Percentiles rank a stretch among this genome's conserved stretches.
Evolutionary conservation across 2,888 invertebrate genomes (phyloP).

Genomic region (Onchidella celtica): DNA sequence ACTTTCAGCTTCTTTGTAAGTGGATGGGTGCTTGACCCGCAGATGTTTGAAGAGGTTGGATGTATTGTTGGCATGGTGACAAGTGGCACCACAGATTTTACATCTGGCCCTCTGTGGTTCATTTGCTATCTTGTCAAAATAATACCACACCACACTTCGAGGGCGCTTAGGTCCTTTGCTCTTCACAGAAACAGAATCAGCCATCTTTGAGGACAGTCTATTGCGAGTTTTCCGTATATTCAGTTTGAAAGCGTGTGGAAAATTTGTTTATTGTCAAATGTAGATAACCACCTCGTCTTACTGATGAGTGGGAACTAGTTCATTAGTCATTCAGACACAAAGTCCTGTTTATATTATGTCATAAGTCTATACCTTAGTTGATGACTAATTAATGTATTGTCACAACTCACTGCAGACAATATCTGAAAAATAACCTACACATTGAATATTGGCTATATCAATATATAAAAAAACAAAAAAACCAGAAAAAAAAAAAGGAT

Average conservation of each 20-base stretch:
- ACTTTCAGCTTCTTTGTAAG: conserved; percentile 44
- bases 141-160: conserved; percentile 48
- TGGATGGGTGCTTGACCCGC: conserved; percentile 41
- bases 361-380: too few relatives aligned
- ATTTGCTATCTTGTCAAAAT: conserved; percentile 43
- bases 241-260: neutral
- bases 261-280: too few relatives aligned
- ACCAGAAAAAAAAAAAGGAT: too few relatives aligned
- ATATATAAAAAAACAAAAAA: too few relatives aligned
- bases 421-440: too few relatives aligned
- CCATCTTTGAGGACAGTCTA: neutral
- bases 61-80: conserved; percentile 48
- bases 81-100: conserved; percentile 32
- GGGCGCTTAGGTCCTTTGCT: conserved; percentile 34
- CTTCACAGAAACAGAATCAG: neutral
- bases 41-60: conserved; percentile 49
- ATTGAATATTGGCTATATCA: too few relatives aligned
- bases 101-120: conserved; percentile 39
- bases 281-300: too few relatives aligned
- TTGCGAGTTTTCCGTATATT: neutral
- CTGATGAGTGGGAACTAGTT: too few relatives aligned
- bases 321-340: too few relatives aligned
- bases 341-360: too few relatives aligned
- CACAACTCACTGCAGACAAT: too few relatives aligned
- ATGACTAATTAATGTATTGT: too few relatives aligned